A percentile compares a stretch with the other conserved stretches of the same genome.
Evolutionary conservation across 2,797 vertebrate genomes (phyloP).

Genomic region (Muraenolepis orangiensis): DNA sequence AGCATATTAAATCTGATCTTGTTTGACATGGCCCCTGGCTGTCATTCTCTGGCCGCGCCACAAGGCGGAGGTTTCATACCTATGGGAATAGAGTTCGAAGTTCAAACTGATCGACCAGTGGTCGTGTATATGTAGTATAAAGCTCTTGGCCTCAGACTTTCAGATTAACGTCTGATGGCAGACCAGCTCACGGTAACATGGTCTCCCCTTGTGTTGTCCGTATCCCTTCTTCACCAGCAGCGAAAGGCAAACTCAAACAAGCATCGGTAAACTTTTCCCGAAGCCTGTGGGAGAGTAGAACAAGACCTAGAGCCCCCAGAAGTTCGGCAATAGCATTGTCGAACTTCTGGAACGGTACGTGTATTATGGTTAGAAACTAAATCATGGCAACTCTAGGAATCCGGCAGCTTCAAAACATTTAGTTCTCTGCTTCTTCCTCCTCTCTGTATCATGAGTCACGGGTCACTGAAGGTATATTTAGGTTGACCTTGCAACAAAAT

Average conservation of each 20-base stretch:
- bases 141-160: not conserved
- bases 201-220: no score
- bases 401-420: not conserved
- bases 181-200: no score
- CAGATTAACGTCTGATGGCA: no score
- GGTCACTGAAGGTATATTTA: not conserved
- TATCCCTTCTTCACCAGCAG: no score
- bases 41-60: not conserved
- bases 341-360: no score
- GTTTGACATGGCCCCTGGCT: slow-evolving; percentile 52
- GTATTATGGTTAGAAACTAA: not conserved
- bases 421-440: not conserved
- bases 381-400: not conserved
- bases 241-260: no score
- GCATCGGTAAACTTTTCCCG: no score
- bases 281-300: no score
- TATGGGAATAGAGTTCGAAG: not conserved
- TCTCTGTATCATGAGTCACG: not conserved
- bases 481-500: not conserved
- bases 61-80: not conserved
- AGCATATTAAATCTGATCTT: slow-evolving; percentile 69
- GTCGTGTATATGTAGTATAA: not conserved
- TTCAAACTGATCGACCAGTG: not conserved
- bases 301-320: no score
- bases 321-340: no score